phyloP scores from a whole-genome alignment of 2,797 vertebrate genomes.

The Anniella stebbinsi region DNA sequence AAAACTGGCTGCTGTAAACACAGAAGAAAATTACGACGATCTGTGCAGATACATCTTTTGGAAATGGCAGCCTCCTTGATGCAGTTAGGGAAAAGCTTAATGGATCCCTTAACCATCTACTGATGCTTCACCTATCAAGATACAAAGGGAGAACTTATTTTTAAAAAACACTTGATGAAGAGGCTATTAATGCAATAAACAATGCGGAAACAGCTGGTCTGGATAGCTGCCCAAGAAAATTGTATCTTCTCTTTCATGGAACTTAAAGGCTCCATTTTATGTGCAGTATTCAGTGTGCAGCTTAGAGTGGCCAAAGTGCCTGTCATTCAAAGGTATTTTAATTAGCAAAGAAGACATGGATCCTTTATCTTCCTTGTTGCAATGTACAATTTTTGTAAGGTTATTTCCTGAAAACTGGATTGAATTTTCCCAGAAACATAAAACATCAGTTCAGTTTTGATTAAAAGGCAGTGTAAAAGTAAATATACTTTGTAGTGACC shows the following conservation, averaged over 20 bases:
- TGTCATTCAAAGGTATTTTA: not conserved
- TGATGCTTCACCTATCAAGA: not conserved
- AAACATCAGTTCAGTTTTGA: slow-evolving; percentile 4
- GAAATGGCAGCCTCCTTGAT: slow-evolving; percentile 24
- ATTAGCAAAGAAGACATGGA: not conserved
- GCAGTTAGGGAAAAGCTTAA: not conserved
- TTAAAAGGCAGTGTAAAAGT: not conserved
- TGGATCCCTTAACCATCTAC: slow-evolving; percentile 13
- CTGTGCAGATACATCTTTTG: not conserved
- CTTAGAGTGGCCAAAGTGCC: not conserved
- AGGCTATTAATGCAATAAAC: slow-evolving; percentile 37
- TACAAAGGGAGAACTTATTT: not conserved
- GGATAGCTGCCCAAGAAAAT: slow-evolving; percentile 31
- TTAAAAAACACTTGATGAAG: slow-evolving; percentile 28
- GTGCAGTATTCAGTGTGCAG: not conserved
- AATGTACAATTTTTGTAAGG: not conserved
- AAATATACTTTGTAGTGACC: not conserved
- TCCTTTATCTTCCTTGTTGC: not conserved
- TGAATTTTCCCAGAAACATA: not conserved
- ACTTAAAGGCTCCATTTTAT: not conserved
- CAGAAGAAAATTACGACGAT: slow-evolving; percentile 18
- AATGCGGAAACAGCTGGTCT: slow-evolving; percentile 32
- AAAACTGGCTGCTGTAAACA: slow-evolving; percentile 12
- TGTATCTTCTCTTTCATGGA: slow-evolving; percentile 35
- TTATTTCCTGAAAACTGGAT: slow-evolving; percentile 1